Base-by-base conservation (phyloP, 2,888 invertebrate genomes). In the Malachius bipustulatus region DNA sequence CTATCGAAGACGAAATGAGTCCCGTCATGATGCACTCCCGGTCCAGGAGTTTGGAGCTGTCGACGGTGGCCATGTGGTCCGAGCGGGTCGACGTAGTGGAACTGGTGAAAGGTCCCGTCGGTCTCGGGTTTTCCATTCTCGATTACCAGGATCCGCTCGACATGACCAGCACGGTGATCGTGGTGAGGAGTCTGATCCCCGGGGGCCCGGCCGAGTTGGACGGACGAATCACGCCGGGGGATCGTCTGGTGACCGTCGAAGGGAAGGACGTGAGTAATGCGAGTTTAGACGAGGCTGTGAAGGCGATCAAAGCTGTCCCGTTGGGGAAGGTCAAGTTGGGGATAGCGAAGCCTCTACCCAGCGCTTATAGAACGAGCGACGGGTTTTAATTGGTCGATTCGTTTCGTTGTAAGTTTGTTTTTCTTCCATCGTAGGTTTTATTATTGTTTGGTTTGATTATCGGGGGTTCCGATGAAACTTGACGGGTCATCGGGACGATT, bases 111-210 rank as follows among this genome's bases (percentile, higher is more conserved):
- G 89, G 88, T 47, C 93, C 94, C 56, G 77, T 88, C 52, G 98
- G 98, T 34, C 77, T 99, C 41, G 98, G 98, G 43, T 98, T 98
- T 70, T 94, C 94, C 48, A 93, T 98, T 55, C 73, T 98, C 44
- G 98, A 91, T 66, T 91, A 91, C 65, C 91, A 91, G 75, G 97
- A 98, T 67, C 97, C 97, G 26, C 71, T 93, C 56, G 94, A 97
- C 67, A 78, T 90, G 37, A 81, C 82, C 53, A 88, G 91, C 54
- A 93, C 93, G 47, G 93, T 96, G 48, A 96, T 97, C 63, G 94
- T 97, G 44, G 90, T 97, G 50, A 76, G 94, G 51, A 94, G 94
- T 57, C 72, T 98, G 47, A 97, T 98, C 36, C 96, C 97, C 16
- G 93, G 94, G 38, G 98, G 98, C 19, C 85, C 90, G n/a, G 98